A percentile compares a stretch with the other conserved stretches of the same genome.
Conservation (phyloP, 2,797 vertebrate genomes). For the Neosilurus mollespiculum region DNA sequence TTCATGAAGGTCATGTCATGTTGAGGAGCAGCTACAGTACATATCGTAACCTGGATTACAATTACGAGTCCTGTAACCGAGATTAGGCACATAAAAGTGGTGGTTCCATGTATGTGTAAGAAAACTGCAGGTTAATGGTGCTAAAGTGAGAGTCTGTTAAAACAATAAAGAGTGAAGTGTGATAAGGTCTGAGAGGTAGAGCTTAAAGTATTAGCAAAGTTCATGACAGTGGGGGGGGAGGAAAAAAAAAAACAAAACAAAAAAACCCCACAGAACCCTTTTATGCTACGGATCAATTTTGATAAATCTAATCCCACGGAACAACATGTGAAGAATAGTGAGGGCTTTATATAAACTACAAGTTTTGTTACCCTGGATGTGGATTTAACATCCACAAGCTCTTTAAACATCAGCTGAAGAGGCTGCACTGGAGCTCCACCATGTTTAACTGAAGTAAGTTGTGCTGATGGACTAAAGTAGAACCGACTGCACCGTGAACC, state of each 20-base stretch:
- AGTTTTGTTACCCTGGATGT: background rate
- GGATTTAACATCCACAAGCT: background rate
- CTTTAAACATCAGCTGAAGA: background rate
- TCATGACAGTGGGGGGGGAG: background rate
- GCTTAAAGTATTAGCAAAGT: slow-evolving; percentile 36
- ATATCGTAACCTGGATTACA: slow-evolving; percentile 18
- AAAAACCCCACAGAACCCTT: background rate
- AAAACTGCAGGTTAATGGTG: slow-evolving; percentile 13
- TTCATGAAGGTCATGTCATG: slow-evolving; percentile 34
- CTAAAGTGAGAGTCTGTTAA: slow-evolving; percentile 16
- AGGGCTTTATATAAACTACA: background rate
- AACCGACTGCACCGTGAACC: background rate
- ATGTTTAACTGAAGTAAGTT: background rate
- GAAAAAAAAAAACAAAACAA: background rate
- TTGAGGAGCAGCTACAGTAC: slow-evolving; percentile 47
- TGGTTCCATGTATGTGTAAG: slow-evolving; percentile 13
- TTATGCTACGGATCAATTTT: background rate
- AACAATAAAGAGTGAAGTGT: slow-evolving; percentile 17
- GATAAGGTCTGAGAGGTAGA: slow-evolving; percentile 47
- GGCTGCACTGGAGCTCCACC: slow-evolving; percentile 4
- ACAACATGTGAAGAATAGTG: background rate
- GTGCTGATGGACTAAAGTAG: background rate
- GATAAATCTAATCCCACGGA: background rate
- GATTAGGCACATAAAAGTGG: slow-evolving; percentile 50
- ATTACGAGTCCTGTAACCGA: slow-evolving; percentile 37